Base-by-base conservation (phyloP, 2,888 invertebrate species). In the Leptinotarsa peninsularis region DNA sequence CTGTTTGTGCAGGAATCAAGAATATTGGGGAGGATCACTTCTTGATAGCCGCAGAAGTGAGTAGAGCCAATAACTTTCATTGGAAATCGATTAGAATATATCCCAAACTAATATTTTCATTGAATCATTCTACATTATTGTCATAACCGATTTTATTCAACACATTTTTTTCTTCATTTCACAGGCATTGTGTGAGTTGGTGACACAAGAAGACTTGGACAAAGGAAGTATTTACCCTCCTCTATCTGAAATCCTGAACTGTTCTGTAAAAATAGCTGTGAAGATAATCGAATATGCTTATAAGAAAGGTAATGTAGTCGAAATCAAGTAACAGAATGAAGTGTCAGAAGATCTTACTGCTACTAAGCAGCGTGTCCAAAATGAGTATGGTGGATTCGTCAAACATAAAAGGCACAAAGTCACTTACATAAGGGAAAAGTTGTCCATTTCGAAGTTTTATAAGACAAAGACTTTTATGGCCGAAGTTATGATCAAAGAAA, bases 141-240 rank as follows among this genome's bases (percentile, higher is more conserved):
- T 33, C 33, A 33, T 33, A 33, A 33, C 10, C 33, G 33, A 33
- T 2, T 33, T 33, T 18, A 7, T 54, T n/a, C 2, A 18, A n/a
- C 7, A 23, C 3, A 23, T 15, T 13, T 2, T 68, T 68, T 68
- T 68, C 10, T n/a, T 52, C 2, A 15, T 58, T 74, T 89, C 88
- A 66, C 88, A 96, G 93, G 92, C 94, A 72, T 89, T 99, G 73
- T 93, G 98, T 0, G 92, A 93, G 4, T 90, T 96, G 69, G 98
- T 98, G 10, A 92, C 93, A 0, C 92, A 96, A 68, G 91, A 91
- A 1, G 95, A 98, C 88, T 89, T 99, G 83, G 92, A 91, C 1
- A 92, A 91, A 72, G 98, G 98, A 75, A 93, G 97, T 80, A 90
- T 99, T 72, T 99, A 98, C 89, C 99, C 99, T 23, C 97, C 98